Evolutionary conservation across 2,888 invertebrate genomes (phyloP), one percentile per base, ranked within the genome.

Genomic region (Bellardia pandia): DNA sequence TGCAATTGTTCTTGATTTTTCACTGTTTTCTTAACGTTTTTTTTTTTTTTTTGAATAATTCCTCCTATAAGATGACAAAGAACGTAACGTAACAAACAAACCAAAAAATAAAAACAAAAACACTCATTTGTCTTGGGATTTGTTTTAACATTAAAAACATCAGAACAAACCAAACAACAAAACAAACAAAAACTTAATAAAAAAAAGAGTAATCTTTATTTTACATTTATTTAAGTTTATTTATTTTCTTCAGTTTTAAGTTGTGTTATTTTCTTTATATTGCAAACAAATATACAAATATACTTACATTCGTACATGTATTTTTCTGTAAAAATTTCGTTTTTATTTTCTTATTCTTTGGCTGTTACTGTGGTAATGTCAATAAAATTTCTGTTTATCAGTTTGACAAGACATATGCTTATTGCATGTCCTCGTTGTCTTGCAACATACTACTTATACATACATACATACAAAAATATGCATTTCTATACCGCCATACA

Each of bases 371-470:
- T 87, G 87, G 87, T 82, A 89, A 89, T 89, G 90, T 89, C 90
- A 90, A 90, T 90, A 89, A 90, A 90, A 89, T 89, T 90, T 88
- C 86, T 86, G 86, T 89, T 89, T 89, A 90, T 89, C 89, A 89
- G 88, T 88, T 89, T 90, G 90, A 90, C 90, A 90, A 89, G 88
- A 88, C 89, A 85, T 85, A 88, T 88, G 85, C 87, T 88, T 88
- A 79, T 88, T 88, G 88, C 85, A 86, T 88, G 88, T 87, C 87
- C 87, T 78, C 87, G 81, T 82, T 85, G 84, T 85, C 66, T 80
- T 85, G 84, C 77, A 74, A 53, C 68, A 79, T 80, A 85, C 75
- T 75, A 76, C 85, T 69, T 74, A 85, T 51, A 74, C 77, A 71
- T 16, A 56, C 40, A 45, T 2, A 72, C 30, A 64, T 13, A 75